phyloP scores from a whole-genome alignment of 2,113 vertebrate species.

The Cephalopholis sonnerati region DNA sequence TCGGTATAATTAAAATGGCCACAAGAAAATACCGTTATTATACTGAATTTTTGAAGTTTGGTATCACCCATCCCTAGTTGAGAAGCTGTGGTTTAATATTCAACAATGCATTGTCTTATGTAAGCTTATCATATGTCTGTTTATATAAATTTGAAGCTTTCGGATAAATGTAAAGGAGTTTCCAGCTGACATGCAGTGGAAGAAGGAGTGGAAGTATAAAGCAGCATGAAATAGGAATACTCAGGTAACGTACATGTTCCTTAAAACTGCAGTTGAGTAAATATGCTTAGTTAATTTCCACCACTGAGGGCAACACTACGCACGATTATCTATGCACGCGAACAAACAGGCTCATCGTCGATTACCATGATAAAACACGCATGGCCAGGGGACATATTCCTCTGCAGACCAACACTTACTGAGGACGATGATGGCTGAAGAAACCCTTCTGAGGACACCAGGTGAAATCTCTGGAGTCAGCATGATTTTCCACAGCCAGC shows the following conservation, averaged over 20 bases:
- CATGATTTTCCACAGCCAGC: slow-evolving; percentile 58
- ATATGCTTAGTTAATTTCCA: neutral
- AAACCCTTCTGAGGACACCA: slow-evolving; percentile 76
- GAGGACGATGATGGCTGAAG: slow-evolving; percentile 81
- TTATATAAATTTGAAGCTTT: neutral
- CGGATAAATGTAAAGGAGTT: neutral
- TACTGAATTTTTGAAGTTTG: neutral
- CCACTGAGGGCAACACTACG: neutral
- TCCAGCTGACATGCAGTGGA: neutral
- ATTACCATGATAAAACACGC: slow-evolving; percentile 30
- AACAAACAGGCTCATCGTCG: neutral
- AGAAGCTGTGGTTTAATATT: neutral
- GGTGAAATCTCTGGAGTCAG: slow-evolving; percentile 74
- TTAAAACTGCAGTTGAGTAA: neutral
- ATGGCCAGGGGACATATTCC: neutral
- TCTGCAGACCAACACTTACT: slow-evolving; percentile 74
- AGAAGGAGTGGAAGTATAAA: neutral
- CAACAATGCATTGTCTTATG: neutral
- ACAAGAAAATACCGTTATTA: neutral
- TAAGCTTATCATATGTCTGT: neutral
- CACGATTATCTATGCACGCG: neutral
- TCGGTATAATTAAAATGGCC: neutral
- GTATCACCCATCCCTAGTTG: neutral
- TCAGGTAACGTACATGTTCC: neutral
- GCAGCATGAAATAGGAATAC: neutral